Base-by-base conservation (phyloP, 1,140 invertebrate genomes). In the Drosophila pandora region DNA sequence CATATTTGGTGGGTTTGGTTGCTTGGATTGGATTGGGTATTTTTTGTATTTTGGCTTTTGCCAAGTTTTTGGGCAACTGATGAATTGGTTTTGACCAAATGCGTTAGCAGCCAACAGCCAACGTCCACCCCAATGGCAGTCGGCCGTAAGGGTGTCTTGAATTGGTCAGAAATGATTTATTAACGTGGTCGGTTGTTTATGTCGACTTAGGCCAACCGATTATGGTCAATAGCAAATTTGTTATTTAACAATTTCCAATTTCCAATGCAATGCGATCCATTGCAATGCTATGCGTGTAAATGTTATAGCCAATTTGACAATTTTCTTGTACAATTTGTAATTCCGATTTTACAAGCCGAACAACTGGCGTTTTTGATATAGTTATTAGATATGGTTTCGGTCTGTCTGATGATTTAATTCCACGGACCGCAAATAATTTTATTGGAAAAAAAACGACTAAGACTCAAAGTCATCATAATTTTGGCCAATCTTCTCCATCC, bases 71-170 rank as follows among this genome's bases (percentile, higher is more conserved):
- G 72, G 79, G 13, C 63, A 55, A 83, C 82, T 87, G 83, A 87
- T 87, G 83, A 87, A 87, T 87, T 87, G 83, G 83, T 88, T 87
- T 76, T 88, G 63, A 62, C 83, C 83, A 83, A 87, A 87, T 57
- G 39, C 54, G 74, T 58, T 59, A 63, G 70, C 81, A 70, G 73
- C 60, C 59, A 72, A 65, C 58, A 76, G 76, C 60, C 59, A 72
- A 65, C 58, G 73, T 72, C 60, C 67, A 77, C 69, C 43, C 62
- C 62, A 65, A 80, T 71, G 64, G 72, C 75, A 82, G 76, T 76
- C 52, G 58, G 65, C 49, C 49, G 80, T 78, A 88, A 87, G 79
- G 82, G 83, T 72, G 61, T 62, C 81, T 62, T 48, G 62, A 76
- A 76, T 82, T 88, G 79, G 83, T 34, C 56, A 87, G 68, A 88